Base-by-base conservation (phyloP, 2,113 vertebrate genomes). In the Pterocles gutturalis region DNA sequence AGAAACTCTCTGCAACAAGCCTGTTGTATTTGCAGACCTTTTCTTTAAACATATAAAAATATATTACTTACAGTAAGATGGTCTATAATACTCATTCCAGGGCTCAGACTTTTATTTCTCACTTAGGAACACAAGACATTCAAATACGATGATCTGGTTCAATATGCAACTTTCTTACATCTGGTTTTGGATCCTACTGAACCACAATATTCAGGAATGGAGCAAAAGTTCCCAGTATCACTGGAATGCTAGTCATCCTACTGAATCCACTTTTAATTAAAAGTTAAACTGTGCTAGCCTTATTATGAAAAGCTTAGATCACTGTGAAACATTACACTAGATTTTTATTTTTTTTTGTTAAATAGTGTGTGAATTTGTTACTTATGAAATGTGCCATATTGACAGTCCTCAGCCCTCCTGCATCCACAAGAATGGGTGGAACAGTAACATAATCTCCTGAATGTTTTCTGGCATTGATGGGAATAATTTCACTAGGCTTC, bases 401-500 rank as follows among this genome's bases (percentile, higher is more conserved):
- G 93, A 91, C 78, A 93, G 76, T 85, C 54, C 53, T 93, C 70
- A 96, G 48, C 51, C 73, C 70, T 96, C 73, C 78, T 87, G 66
- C 51, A 91, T 76, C 70, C 89, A 91, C 73, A 72, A 72, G 81
- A 93, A 94, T 34, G 70, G 28, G 38, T 91, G 34, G 81, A 94
- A 89, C 26, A 89, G 57, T 78, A 87, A 49, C 57, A 91, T 70
- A 87, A 93, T 83, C 93, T 93, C 81, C 66, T 55, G 54, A 91
- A 83, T 76, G 62, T 58, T 93, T 83, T 86, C 89, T 96, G 91
- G 58, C 78, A 88, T 84, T 86, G 54, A 64, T 51, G 33, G 71
- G 51, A 93, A 86, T 70, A 94, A 92, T 94, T 92, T 96, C 58
- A 70, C 28, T 94, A 93, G 84, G 54, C 73, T 93, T 95, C 75